phyloP scores from a whole-genome alignment of 1,140 invertebrate species.

The Aporrectodea caliginosa region DNA sequence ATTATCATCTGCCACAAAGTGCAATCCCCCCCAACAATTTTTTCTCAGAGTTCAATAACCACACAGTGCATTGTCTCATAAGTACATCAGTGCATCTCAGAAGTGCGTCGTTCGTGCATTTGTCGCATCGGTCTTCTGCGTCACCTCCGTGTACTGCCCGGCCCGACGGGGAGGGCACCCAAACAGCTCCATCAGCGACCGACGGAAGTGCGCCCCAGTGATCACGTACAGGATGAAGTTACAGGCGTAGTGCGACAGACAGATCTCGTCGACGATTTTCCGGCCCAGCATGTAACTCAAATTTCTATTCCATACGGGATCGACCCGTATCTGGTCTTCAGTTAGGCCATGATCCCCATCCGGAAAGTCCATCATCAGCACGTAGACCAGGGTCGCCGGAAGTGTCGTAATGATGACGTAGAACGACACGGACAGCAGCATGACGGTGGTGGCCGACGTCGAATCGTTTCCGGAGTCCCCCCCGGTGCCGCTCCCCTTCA shows the following conservation, averaged over 20 bases:
- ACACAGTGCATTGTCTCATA: too few relatives aligned
- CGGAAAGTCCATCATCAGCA: constrained; percentile 36
- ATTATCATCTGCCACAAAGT: too few relatives aligned
- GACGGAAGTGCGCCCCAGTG: constrained; percentile 48
- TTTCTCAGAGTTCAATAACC: too few relatives aligned
- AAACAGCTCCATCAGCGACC: background rate
- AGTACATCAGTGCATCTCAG: too few relatives aligned
- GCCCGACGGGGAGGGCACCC: constrained; percentile 13
- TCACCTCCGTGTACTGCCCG: background rate
- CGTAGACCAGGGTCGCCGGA: constrained; percentile 49
- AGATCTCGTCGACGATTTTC: constrained; percentile 49
- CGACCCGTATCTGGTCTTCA: constrained; percentile 30
- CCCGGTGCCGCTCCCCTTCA: background rate
- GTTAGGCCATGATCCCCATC: constrained; percentile 21
- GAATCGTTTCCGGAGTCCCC: background rate
- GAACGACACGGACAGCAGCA: constrained; percentile 51
- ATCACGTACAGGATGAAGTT: constrained; percentile 53
- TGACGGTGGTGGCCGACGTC: constrained; percentile 45
- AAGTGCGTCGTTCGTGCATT: background rate
- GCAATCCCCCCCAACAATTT: too few relatives aligned
- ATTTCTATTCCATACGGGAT: constrained; percentile 44
- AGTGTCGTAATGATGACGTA: constrained; percentile 51
- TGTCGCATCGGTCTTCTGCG: background rate
- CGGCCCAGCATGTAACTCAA: constrained; percentile 42
- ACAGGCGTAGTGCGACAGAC: constrained; percentile 51